Evolutionary conservation across 1,140 invertebrate genomes (phyloP), one percentile per base, ranked within the genome.

Genomic region (Paracyclopina nana): DNA sequence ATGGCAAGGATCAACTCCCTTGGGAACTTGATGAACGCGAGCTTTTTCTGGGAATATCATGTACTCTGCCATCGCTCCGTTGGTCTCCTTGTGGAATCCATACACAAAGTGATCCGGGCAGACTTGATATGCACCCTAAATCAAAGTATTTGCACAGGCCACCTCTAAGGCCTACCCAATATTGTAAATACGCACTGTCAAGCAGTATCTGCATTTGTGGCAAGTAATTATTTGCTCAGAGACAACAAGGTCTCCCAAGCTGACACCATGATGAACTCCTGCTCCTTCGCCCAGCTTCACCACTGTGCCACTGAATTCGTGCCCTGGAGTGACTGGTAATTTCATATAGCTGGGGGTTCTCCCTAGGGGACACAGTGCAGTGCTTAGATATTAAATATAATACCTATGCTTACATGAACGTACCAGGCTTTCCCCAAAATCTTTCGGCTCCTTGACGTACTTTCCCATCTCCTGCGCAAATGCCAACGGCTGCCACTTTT

Each of bases 201-300:
- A 16, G 27, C 46, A 48, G 29, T 48, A 48, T n/a, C 46, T 25
- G 46, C 46, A 48, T 12, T 48, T 16, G 4, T 48, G 22, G 22
- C 46, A 48, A n/a, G 46, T 22, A 48, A 48, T 27, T 11, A 48
- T 48, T 29, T 48, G 46, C 27, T 48, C 46, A 4, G 46, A 48
- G 2, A 48, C 46, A 14, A 20, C 22, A n/a, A 48, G 22, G 16
- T 48, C 46, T n/a, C 46, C 46, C 4, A 48, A 11, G 16, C 29
- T 29, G 16, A 48, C 46, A 16, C 46, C 46, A 28, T 48, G 46
- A 25, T 26, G 14, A 14, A 3, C 22, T 11, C 9, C 46, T 26
- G 46, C 46, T 8, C 27, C 22, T 48, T 25, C 46, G 25, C 46
- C 46, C 27, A 48, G n/a, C n/a, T 25, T 14, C 4, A 48, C 46